phyloP scores from a whole-genome alignment of 2,797 vertebrate genomes.

The Coendou prehensilis region DNA sequence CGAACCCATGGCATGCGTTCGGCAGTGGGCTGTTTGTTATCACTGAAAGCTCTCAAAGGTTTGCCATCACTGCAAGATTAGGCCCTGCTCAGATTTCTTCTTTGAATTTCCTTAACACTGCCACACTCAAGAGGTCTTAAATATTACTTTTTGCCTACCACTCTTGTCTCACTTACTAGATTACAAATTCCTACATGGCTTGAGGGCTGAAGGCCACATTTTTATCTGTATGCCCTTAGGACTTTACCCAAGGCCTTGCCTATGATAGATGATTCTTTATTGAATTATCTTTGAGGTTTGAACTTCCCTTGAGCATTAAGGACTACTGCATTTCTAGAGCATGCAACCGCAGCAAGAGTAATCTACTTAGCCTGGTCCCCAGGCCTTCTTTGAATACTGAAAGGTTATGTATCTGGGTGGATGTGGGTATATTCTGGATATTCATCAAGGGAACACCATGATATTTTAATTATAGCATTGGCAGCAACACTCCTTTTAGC shows the following conservation, averaged over 20 bases:
- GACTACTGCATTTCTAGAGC: not conserved
- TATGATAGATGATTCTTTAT: not conserved
- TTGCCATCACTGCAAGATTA: not conserved
- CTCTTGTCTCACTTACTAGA: not conserved
- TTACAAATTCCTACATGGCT: not conserved
- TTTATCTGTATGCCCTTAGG: not conserved
- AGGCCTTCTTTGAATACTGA: constrained; percentile 3
- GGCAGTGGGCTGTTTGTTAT: not conserved
- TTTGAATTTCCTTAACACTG: constrained; percentile 44
- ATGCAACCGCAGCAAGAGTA: not conserved
- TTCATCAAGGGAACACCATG: constrained; percentile 63
- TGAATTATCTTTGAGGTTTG: constrained; percentile 53
- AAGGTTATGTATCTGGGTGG: constrained; percentile 39
- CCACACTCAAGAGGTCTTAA: constrained; percentile 17
- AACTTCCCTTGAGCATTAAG: constrained; percentile 12
- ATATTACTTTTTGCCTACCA: not conserved
- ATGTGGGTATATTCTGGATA: constrained; percentile 64
- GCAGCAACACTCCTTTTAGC: constrained; percentile 72
- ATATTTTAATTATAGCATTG: constrained; percentile 75
- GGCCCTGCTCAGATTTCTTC: not conserved
- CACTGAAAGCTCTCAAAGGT: not conserved
- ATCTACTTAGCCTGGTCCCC: constrained; percentile 10
- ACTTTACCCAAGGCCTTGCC: constrained; percentile 3
- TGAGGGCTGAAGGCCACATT: not conserved
- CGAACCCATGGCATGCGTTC: not conserved